Conservation (phyloP, 2,797 vertebrate species). For the Pterois miles region DNA sequence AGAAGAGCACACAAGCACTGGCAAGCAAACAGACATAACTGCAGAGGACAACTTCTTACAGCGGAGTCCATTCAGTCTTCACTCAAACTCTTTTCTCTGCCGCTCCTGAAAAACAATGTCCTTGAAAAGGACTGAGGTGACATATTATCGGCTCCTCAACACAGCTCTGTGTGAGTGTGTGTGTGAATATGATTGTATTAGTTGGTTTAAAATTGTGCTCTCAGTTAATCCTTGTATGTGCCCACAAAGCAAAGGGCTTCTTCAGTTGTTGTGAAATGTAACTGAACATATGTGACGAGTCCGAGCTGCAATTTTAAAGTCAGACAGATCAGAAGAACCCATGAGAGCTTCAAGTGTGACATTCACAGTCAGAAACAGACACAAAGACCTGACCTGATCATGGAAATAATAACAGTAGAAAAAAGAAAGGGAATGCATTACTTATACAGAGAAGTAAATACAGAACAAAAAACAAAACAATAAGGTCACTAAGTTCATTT, state of each 20-base stretch:
- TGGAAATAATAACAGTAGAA: neutral
- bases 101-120: conserved; percentile 27
- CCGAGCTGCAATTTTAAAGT: neutral
- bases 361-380: conserved; percentile 11
- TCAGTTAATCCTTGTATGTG: neutral
- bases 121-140: conserved; percentile 49
- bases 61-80: conserved; percentile 7
- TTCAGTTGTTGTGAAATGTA: neutral
- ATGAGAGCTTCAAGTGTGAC: conserved; percentile 15
- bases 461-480: conserved; percentile 12
- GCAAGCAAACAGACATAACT: neutral
- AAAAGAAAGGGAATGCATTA: conserved; percentile 15
- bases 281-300: neutral
- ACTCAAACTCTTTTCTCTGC: neutral
- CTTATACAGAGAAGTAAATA: conserved; percentile 23
- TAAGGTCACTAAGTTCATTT: conserved; percentile 24
- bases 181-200: neutral
- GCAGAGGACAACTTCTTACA: neutral
- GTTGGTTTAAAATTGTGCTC: conserved; percentile 29
- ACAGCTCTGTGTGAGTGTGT: conserved; percentile 7
- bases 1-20: neutral
- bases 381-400: conserved; percentile 3
- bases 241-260: neutral
- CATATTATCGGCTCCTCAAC: conserved; percentile 39
- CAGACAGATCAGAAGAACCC: conserved; percentile 63